These are phyloP conservation scores for Molossus alvarezi DNA, from an alignment of 2,797 vertebrate genomes.

Conservation along the genomic window DNA sequence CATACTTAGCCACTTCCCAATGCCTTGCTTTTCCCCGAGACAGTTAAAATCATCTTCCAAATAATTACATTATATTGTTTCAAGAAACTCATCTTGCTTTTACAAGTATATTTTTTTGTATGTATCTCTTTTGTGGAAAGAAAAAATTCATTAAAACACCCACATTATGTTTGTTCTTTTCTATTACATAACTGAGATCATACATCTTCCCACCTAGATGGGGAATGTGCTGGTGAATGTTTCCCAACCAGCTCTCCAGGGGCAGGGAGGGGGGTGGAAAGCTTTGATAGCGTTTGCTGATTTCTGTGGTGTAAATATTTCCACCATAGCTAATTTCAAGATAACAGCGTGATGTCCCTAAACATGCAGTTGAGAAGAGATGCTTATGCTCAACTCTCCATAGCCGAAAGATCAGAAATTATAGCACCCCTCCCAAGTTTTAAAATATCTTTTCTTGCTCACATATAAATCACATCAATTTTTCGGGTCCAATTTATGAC, in stretches of 20 bases:
- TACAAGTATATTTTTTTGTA: not conserved
- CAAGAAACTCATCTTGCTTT: constrained; percentile 5
- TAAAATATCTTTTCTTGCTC: constrained; percentile 10
- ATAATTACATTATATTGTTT: constrained; percentile 1
- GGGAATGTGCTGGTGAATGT: not conserved
- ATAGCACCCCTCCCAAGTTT: not conserved
- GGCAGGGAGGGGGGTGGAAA: not conserved
- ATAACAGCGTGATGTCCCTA: not conserved
- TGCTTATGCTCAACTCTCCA: not conserved
- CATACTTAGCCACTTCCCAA: not conserved
- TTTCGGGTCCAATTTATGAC: not conserved
- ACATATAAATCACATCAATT: not conserved
- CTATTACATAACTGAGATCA: not conserved
- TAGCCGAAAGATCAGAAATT: not conserved
- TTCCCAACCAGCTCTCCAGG: not conserved
- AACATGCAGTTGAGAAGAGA: not conserved
- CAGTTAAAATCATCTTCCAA: constrained; percentile 10
- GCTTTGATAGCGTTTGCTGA: not conserved
- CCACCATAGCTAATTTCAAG: not conserved
- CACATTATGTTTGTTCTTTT: not conserved
- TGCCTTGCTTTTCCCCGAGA: not conserved
- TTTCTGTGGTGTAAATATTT: constrained; percentile 2
- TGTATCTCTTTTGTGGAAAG: not conserved
- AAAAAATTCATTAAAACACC: not conserved
- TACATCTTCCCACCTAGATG: not conserved